Evolutionary conservation across 1,140 invertebrate genomes (phyloP).

Genomic region (Drosophila parvula): DNA sequence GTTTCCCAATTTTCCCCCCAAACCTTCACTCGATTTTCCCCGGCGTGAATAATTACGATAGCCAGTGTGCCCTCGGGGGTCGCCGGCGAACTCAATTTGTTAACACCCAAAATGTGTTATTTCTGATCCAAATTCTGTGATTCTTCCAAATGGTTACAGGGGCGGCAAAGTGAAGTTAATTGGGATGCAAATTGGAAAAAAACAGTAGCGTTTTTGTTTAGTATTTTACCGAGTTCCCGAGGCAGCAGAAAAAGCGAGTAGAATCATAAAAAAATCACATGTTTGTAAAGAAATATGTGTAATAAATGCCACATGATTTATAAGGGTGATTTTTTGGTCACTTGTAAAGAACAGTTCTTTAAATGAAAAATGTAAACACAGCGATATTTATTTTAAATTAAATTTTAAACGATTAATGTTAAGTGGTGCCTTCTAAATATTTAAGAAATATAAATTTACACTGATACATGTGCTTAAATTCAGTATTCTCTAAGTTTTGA

Average conservation of each 20-base stretch:
- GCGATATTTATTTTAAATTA: no score
- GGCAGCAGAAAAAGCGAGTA: neutral
- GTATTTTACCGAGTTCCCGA: neutral
- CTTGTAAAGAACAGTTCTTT: neutral
- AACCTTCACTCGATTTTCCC: neutral
- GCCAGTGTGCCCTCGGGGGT: constrained; percentile 3
- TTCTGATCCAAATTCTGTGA: constrained; percentile 21
- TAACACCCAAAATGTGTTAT: constrained; percentile 37
- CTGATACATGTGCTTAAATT: no score
- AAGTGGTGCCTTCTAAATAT: no score
- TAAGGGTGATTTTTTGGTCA: neutral
- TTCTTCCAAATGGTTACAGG: constrained; percentile 15
- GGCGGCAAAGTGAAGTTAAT: constrained; percentile 23
- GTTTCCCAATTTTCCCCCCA: constrained; percentile 7
- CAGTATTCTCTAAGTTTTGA: no score
- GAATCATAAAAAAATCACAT: neutral
- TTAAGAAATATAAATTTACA: no score
- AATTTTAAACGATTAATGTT: no score
- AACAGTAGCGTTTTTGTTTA: neutral
- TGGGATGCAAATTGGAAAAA: constrained; percentile 15
- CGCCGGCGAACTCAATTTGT: constrained; percentile 27
- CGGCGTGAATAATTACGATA: constrained; percentile 41
- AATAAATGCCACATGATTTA: neutral
- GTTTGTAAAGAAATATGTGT: neutral
- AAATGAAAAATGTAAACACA: neutral